Conservation (phyloP, 2,888 invertebrate genomes). For the Amaurobius ferox region DNA sequence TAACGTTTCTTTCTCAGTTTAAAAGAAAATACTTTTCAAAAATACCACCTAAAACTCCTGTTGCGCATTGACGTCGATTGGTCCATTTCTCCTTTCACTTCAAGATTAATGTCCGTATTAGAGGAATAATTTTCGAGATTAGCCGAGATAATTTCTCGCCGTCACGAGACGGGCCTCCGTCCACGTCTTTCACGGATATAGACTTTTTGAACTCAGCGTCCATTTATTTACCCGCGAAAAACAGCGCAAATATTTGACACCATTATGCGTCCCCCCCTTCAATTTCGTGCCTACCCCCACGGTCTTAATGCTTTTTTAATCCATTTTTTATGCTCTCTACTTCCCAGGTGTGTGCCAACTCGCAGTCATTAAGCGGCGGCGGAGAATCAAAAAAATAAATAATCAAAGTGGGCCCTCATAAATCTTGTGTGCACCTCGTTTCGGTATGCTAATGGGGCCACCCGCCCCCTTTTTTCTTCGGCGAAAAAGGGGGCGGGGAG, state of each 20-base stretch:
- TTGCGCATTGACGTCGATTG: too few relatives aligned
- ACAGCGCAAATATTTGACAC: constrained; percentile 18
- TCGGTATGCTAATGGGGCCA: constrained; percentile 55
- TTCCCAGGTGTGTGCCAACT: constrained; percentile 53
- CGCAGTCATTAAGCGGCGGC: constrained; percentile 25
- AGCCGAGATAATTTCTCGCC: neutral
- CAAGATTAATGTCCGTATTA: neutral
- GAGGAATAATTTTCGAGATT: neutral
- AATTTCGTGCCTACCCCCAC: neutral
- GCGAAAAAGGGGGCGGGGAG: constrained; percentile 15
- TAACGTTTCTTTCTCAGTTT: too few relatives aligned
- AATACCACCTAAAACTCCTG: too few relatives aligned
- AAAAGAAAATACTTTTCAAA: too few relatives aligned
- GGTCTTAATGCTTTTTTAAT: constrained; percentile 30
- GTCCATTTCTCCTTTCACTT: neutral
- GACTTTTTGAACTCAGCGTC: constrained; percentile 6
- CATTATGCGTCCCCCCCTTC: constrained; percentile 3
- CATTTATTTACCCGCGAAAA: constrained; percentile 13
- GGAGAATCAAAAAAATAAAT: neutral
- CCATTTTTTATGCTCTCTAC: constrained; percentile 28
- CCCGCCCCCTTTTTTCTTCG: constrained; percentile 40
- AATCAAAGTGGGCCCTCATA: constrained; percentile 31
- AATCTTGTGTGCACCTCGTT: constrained; percentile 59
- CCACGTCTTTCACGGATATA: constrained; percentile 1
- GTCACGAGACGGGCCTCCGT: constrained; percentile 1